Conservation (phyloP, 53 echinoderm and acorn worm species). For the Apostichopus leukothele region DNA sequence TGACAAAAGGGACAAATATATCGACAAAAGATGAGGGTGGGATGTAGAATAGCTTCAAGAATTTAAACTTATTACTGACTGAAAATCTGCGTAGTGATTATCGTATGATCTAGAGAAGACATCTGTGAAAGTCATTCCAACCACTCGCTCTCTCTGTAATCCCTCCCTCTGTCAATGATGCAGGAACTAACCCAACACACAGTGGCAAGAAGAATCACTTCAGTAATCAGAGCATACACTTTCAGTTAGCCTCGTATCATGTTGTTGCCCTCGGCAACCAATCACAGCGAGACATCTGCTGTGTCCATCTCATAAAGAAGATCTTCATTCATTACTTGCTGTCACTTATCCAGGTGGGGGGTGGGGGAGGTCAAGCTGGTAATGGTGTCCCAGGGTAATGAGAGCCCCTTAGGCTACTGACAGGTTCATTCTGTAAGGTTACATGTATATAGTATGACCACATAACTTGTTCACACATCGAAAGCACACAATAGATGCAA, state of each 20-base stretch:
- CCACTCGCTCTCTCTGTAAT: too few relatives aligned
- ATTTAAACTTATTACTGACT: too few relatives aligned
- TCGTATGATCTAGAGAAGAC: neutral
- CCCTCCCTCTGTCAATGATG: too few relatives aligned
- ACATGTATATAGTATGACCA: too few relatives aligned
- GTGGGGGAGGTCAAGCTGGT: neutral
- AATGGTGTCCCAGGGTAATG: neutral
- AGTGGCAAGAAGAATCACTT: neutral
- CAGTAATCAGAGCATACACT: conserved; percentile 2
- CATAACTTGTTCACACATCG: too few relatives aligned
- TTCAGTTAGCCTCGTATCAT: neutral
- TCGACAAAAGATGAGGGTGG: too few relatives aligned
- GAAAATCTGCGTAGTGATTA: too few relatives aligned
- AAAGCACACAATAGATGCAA: too few relatives aligned
- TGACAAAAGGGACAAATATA: too few relatives aligned
- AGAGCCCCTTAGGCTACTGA: neutral
- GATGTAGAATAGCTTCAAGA: too few relatives aligned
- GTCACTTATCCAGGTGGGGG: conserved; percentile 1
- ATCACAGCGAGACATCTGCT: conserved; percentile 25
- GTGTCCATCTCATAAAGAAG: neutral
- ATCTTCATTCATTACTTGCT: neutral
- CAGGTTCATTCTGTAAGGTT: too few relatives aligned
- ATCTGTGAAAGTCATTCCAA: neutral
- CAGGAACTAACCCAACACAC: too few relatives aligned
- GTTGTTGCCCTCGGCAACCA: neutral